Base-by-base conservation (phyloP, 2,888 invertebrate species). In the Melitaea athalia region DNA sequence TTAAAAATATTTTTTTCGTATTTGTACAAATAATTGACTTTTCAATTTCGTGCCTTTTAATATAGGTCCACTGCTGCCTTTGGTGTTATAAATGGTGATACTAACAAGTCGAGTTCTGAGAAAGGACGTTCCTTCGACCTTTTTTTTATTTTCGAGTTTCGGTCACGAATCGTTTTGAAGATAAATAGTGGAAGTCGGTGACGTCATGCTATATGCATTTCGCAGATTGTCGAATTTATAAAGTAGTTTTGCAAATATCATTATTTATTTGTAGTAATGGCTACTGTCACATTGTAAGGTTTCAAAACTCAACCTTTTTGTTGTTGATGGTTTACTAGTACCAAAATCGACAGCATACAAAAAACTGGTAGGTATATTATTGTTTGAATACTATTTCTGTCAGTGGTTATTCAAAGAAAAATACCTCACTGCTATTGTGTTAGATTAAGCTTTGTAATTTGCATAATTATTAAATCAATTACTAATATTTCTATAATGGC, bases 61-160 rank as follows among this genome's bases (percentile, higher is more conserved):
- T 68, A 63, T 55, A 52, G 17, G 45, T 53, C 45, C 53, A 17
- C 63, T 63, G 67, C 60, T 53, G 80, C 87, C 89, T 82, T 85
- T 82, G 84, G 89, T 79, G 87, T 88, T 85, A 89, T 89, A 89
- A 90, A 90, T 89, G 89, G 83, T 85, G 85, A 83, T 84, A 87
- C 87, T 85, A 87, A 89, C 88, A 86, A 85, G 88, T 83, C 78
- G 81, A 77, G 73, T 89, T 91, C 91, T 87, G 81, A 77, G 90
- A 90, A 90, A 81, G 85, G 83, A 79, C 84, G 80, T 78, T 77
- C 77, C 77, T 79, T 79, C 73, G 76, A 72, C 72, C 78, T 79
- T 80, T 81, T 75, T 76, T 69, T 72, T 66, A 72, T 67, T 68
- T 76, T 77, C 75, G 80, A 78, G 73, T 72, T 71, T 75, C 79